Evolutionary conservation across 2,888 invertebrate genomes (phyloP).

Genomic region (Melikaiella ostensackeni): DNA sequence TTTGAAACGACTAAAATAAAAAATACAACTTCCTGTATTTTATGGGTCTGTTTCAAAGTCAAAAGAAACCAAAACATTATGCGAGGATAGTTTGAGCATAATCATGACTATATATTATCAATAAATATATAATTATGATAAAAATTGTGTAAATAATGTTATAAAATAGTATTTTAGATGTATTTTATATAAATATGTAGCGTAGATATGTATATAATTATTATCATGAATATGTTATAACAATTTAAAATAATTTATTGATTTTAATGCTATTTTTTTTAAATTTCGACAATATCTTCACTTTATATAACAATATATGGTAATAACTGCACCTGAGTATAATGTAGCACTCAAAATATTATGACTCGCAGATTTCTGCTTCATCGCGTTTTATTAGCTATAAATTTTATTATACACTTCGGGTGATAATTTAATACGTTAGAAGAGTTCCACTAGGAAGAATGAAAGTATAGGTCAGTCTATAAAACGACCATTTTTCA

Average conservation of each 20-base stretch:
- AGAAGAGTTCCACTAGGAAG: background rate
- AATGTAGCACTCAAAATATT: conserved; percentile 39
- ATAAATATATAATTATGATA: too few species aligned
- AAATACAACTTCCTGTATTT: too few species aligned
- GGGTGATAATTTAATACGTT: background rate
- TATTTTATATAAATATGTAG: too few species aligned
- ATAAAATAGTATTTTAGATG: too few species aligned
- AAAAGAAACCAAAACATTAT: too few species aligned
- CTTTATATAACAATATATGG: background rate
- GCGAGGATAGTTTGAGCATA: too few species aligned
- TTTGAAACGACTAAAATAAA: background rate
- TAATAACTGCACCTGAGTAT: background rate
- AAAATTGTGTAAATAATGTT: too few species aligned
- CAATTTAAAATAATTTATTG: background rate
- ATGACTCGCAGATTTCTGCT: conserved; percentile 4
- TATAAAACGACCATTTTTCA: background rate
- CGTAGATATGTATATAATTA: too few species aligned
- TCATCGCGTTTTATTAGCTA: conserved; percentile 17
- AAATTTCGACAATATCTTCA: background rate
- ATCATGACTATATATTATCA: too few species aligned
- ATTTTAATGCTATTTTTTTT: background rate
- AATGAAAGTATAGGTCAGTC: background rate
- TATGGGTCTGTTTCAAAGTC: too few species aligned
- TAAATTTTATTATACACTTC: background rate
- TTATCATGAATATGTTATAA: too few species aligned